Conservation (phyloP, 2,888 invertebrate species). For the Dryococelus australis region DNA sequence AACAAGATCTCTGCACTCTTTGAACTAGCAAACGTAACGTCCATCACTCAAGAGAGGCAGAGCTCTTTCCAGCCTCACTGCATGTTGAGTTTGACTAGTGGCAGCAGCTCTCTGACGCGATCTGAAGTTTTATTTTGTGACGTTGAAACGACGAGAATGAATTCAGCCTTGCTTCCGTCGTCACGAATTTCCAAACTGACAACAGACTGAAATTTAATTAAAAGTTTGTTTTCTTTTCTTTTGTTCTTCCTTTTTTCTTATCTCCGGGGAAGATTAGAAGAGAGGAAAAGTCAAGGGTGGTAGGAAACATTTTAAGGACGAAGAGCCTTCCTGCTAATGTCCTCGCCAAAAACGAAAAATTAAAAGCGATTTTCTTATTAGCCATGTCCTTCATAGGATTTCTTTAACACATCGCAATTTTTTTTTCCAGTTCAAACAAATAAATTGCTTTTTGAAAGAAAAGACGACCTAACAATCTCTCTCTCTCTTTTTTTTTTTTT, state of each 20-base stretch:
- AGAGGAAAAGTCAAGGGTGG: not conserved
- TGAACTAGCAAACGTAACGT: no score
- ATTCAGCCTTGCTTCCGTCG: not conserved
- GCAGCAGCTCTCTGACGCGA: not conserved
- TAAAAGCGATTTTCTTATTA: constrained; percentile 6
- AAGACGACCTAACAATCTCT: no score
- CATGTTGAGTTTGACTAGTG: no score
- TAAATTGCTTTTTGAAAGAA: no score
- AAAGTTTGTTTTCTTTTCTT: not conserved
- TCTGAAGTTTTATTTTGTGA: not conserved
- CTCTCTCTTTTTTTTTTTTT: no score
- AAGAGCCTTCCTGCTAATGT: not conserved
- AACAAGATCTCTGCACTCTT: no score
- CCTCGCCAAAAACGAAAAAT: not conserved
- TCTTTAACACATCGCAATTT: not conserved
- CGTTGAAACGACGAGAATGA: not conserved
- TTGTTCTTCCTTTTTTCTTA: no score
- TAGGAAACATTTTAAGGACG: not conserved
- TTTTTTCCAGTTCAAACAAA: no score
- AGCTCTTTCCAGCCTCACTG: no score
- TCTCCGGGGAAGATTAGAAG: not conserved
- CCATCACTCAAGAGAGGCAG: no score
- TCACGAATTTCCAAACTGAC: not conserved
- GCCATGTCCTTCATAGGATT: not conserved
- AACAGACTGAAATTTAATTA: constrained; percentile 10